A percentile compares a stretch with the other conserved stretches of the same genome.
phyloP scores from a whole-genome alignment of 2,797 vertebrate genomes.

The Heterohyrax brucei region DNA sequence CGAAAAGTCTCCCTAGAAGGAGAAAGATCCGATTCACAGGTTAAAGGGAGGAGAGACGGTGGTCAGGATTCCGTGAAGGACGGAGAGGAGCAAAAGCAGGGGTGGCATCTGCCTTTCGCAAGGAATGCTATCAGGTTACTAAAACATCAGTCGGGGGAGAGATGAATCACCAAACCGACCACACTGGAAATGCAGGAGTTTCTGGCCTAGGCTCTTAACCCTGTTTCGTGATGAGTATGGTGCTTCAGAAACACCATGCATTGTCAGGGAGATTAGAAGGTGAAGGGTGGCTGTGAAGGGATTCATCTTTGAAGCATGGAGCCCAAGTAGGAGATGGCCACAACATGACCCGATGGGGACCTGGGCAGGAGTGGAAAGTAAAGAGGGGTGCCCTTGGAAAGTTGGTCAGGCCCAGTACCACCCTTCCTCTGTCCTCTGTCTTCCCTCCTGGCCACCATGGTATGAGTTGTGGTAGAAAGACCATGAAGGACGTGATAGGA shows the following conservation, averaged over 20 bases:
- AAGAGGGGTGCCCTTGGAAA: background rate
- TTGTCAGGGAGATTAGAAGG: background rate
- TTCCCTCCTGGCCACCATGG: background rate
- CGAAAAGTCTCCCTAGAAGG: background rate
- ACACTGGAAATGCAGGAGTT: background rate
- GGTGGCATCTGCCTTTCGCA: background rate
- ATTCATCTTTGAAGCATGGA: background rate
- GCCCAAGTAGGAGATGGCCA: background rate
- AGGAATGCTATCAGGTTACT: background rate
- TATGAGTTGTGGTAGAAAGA: background rate
- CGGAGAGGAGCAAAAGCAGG: background rate
- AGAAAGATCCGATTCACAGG: background rate
- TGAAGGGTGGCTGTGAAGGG: background rate
- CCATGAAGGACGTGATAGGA: background rate
- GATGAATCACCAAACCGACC: background rate
- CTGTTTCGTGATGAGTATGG: background rate
- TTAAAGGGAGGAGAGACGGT: background rate
- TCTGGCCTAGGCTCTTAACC: background rate
- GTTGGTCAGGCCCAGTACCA: background rate
- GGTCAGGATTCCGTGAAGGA: background rate
- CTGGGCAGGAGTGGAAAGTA: background rate
- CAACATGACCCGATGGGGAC: background rate
- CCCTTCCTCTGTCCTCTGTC: background rate
- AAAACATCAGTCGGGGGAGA: too few species aligned
- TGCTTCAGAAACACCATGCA: background rate